phyloP scores from a whole-genome alignment of 2,797 vertebrate species.

The Myotis myotis region DNA sequence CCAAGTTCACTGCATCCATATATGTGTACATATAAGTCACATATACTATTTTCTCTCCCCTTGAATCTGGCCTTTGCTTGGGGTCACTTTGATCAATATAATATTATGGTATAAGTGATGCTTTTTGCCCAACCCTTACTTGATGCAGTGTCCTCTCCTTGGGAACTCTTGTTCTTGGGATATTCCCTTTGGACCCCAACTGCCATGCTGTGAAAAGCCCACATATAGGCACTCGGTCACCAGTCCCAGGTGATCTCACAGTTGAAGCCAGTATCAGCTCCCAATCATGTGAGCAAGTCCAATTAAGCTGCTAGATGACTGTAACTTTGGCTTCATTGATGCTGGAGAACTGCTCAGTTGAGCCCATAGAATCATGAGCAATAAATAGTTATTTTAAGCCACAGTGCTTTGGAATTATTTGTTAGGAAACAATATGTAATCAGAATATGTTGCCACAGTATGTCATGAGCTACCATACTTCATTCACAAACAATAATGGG shows the following conservation, averaged over 20 bases:
- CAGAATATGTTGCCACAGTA: not conserved
- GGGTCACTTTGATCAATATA: not conserved
- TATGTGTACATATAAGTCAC: not conserved
- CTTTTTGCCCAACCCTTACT: not conserved
- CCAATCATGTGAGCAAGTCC: not conserved
- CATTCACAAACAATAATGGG: not conserved
- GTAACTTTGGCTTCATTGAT: not conserved
- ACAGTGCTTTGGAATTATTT: not conserved
- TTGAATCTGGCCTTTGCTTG: not conserved
- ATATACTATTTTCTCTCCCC: not conserved
- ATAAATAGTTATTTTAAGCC: conserved; percentile 20
- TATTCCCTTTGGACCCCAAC: not conserved
- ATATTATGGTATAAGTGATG: not conserved
- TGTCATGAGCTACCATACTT: not conserved
- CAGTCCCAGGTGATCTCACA: not conserved
- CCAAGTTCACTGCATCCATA: not conserved
- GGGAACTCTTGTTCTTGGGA: not conserved
- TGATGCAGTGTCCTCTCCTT: not conserved
- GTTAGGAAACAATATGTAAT: not conserved
- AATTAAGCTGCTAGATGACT: not conserved
- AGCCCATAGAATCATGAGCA: conserved; percentile 9
- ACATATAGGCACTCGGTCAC: not conserved
- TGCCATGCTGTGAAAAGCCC: not conserved
- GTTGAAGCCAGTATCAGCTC: not conserved
- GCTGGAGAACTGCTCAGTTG: not conserved